phyloP scores from a whole-genome alignment of 2,113 vertebrate genomes.

The Rhinopomastus cyanomelas region DNA sequence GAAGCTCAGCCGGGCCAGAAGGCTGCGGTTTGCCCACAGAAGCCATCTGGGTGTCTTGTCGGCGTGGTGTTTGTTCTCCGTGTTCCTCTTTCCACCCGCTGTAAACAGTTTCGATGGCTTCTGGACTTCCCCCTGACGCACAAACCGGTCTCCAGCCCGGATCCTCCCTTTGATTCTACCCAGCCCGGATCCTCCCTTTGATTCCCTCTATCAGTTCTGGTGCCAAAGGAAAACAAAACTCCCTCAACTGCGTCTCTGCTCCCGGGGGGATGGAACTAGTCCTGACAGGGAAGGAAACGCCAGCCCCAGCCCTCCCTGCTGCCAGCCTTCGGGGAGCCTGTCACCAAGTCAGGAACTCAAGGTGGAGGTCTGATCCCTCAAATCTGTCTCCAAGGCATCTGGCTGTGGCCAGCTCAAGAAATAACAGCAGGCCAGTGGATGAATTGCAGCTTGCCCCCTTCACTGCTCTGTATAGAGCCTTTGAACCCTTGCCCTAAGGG shows the following conservation, averaged over 20 bases:
- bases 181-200: constrained; percentile 10
- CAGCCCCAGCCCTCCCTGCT: background rate
- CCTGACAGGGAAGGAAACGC: background rate
- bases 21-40: background rate
- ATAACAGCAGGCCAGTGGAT: background rate
- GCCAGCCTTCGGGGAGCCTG: background rate
- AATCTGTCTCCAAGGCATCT: background rate
- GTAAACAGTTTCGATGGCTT: constrained; percentile 45
- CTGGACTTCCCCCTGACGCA: constrained; percentile 39
- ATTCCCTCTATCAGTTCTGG: constrained; percentile 1
- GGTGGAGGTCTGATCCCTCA: background rate
- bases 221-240: constrained; percentile 49
- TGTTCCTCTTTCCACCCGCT: constrained; percentile 26
- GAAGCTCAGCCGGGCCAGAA: background rate
- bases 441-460: background rate
- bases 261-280: background rate
- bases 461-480: background rate
- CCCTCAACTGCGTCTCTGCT: background rate
- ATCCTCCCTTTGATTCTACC: constrained; percentile 39
- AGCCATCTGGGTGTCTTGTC: background rate
- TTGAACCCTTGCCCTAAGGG: constrained; percentile 47
- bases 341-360: background rate
- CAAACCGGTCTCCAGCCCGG: constrained; percentile 15
- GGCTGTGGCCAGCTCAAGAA: background rate
- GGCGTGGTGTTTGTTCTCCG: background rate